phyloP scores from a whole-genome alignment of 2,888 invertebrate species.

The Rotaria macrura region DNA sequence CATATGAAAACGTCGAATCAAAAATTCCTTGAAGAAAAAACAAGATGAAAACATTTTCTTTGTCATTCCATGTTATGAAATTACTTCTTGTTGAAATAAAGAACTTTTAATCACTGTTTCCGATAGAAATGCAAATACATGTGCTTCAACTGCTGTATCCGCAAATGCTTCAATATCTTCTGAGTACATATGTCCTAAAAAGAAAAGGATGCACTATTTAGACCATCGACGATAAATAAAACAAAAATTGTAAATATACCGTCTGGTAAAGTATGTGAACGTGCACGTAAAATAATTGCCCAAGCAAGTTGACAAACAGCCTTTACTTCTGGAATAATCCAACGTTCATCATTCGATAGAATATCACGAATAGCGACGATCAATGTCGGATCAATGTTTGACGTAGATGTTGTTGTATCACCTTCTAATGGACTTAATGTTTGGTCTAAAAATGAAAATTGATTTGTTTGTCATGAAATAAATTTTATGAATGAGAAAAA shows the following conservation, averaged over 20 bases:
- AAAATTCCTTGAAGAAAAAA: background rate
- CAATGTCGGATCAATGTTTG: slow-evolving; percentile 1
- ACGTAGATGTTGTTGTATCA: background rate
- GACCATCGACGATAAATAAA: too few species aligned
- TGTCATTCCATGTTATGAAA: background rate
- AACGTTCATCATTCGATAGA: slow-evolving; percentile 15
- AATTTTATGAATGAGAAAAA: too few species aligned
- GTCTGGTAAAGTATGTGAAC: background rate
- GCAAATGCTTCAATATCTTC: slow-evolving; percentile 20
- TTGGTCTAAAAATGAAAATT: background rate
- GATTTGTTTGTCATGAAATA: too few species aligned
- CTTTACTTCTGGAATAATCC: slow-evolving; percentile 6
- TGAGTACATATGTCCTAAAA: background rate
- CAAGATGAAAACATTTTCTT: background rate
- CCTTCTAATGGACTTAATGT: background rate
- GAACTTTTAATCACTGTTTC: background rate
- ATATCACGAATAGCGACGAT: background rate
- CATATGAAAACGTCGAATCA: slow-evolving; percentile 9
- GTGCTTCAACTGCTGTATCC: slow-evolving; percentile 13
- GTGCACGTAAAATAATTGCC: slow-evolving; percentile 16
- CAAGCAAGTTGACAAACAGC: slow-evolving; percentile 15
- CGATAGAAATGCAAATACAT: slow-evolving; percentile 10
- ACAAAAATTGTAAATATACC: background rate
- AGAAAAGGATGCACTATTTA: background rate
- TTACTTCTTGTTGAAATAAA: slow-evolving; percentile 11